These are phyloP conservation scores for Blastobasis adustella DNA, from an alignment of 2,888 invertebrate genomes.

Conservation along the genomic window DNA sequence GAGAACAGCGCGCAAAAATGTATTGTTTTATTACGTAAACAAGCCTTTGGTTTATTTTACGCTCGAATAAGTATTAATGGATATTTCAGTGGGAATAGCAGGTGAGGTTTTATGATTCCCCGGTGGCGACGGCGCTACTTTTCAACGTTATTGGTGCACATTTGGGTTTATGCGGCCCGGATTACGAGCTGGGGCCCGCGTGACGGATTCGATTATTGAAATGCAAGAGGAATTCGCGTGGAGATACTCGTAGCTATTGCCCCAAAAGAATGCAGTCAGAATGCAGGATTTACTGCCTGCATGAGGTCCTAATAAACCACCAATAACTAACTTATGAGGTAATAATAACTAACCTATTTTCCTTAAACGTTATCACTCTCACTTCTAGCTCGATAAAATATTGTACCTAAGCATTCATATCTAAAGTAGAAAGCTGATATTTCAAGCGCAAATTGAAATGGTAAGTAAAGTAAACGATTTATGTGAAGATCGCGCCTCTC, in stretches of 20 bases:
- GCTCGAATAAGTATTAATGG: constrained; percentile 53
- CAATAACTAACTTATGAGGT: too few species aligned
- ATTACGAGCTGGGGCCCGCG: constrained; percentile 46
- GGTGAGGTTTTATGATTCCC: constrained; percentile 50
- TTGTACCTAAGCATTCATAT: too few species aligned
- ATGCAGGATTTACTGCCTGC: background rate
- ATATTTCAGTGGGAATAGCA: constrained; percentile 43
- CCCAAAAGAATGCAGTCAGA: too few species aligned
- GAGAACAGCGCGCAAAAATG: constrained; percentile 30
- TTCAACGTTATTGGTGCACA: constrained; percentile 52
- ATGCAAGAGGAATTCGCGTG: constrained; percentile 14
- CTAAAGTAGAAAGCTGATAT: too few species aligned
- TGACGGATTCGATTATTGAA: constrained; percentile 49
- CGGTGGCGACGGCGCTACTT: constrained; percentile 44
- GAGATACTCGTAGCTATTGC: background rate
- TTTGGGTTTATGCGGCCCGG: constrained; percentile 42
- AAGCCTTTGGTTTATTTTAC: constrained; percentile 44
- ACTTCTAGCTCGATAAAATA: too few species aligned
- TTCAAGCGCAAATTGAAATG: background rate
- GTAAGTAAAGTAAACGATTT: constrained; percentile 21
- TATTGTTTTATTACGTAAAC: constrained; percentile 40
- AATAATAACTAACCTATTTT: constrained; percentile 9
- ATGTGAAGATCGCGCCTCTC: constrained; percentile 24
- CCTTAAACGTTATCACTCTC: background rate
- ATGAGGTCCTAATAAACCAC: constrained; percentile 1